Conservation (phyloP, 2,888 invertebrate species). For the Copidosoma aretas region DNA sequence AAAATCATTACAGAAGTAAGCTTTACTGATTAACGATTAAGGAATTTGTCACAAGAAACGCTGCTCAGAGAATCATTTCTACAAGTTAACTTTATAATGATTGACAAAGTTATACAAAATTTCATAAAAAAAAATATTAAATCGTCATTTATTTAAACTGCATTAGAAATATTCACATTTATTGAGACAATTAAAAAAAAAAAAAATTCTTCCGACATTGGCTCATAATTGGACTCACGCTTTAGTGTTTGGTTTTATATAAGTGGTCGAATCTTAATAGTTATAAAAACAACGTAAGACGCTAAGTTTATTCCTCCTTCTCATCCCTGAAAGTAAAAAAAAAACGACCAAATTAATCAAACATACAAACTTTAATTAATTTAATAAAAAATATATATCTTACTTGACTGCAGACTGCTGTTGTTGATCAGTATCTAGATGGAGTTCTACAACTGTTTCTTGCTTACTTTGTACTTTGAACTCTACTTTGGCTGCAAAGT, state of each 20-base stretch:
- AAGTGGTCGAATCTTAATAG: slow-evolving; percentile 37
- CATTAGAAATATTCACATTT: slow-evolving; percentile 29
- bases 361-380: slow-evolving; percentile 2
- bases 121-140: not conserved
- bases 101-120: slow-evolving; percentile 12
- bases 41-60: slow-evolving; percentile 4
- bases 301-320: slow-evolving; percentile 59
- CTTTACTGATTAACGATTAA: not conserved
- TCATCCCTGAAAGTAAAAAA: slow-evolving; percentile 51
- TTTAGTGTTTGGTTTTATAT: slow-evolving; percentile 35
- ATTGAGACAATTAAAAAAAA: slow-evolving; percentile 27
- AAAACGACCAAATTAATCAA: slow-evolving; percentile 15
- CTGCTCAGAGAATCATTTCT: slow-evolving; percentile 5
- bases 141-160: slow-evolving; percentile 5
- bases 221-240: slow-evolving; percentile 27
- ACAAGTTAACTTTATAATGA: slow-evolving; percentile 10
- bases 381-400: slow-evolving; percentile 33
- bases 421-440: slow-evolving; percentile 52
- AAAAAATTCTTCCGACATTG: slow-evolving; percentile 32
- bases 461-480: slow-evolving; percentile 64
- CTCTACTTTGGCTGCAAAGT: slow-evolving; percentile 63
- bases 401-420: slow-evolving; percentile 57
- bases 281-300: slow-evolving; percentile 54
- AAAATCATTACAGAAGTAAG: slow-evolving; percentile 17
- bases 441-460: slow-evolving; percentile 65